Conservation (phyloP, 2,113 vertebrate genomes). For the Seriola dumerili region DNA sequence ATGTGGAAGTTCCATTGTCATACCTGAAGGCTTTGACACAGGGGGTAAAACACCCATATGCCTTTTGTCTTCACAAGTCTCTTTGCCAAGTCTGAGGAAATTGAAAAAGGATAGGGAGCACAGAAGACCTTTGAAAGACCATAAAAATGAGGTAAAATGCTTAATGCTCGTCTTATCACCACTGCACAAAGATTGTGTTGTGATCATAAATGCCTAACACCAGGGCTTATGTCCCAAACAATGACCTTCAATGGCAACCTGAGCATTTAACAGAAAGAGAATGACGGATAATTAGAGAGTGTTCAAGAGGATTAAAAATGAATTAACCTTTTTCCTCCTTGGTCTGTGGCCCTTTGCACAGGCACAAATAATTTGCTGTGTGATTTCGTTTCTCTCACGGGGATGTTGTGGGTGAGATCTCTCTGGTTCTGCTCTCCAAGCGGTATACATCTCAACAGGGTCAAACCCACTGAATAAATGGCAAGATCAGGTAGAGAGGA, state of each 20-base stretch:
- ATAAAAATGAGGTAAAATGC: not conserved
- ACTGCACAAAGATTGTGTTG: not conserved
- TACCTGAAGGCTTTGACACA: constrained; percentile 2
- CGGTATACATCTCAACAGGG: constrained; percentile 13
- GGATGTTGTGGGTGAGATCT: not conserved
- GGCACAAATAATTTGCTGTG: constrained; percentile 34
- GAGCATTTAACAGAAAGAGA: not conserved
- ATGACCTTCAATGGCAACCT: not conserved
- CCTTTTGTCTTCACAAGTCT: constrained; percentile 13
- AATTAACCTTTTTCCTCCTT: constrained; percentile 38
- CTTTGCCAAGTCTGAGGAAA: constrained; percentile 40
- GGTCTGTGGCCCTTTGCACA: constrained; percentile 27
- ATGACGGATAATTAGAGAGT: not conserved
- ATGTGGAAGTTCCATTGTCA: not conserved
- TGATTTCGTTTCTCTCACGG: not conserved
- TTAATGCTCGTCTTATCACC: not conserved
- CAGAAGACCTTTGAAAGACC: not conserved
- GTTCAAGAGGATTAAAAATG: not conserved
- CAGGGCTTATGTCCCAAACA: not conserved
- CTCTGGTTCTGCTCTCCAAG: constrained; percentile 34
- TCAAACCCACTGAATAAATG: constrained; percentile 42
- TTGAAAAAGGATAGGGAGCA: not conserved
- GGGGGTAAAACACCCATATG: constrained; percentile 2
- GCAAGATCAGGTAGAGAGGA: not conserved
- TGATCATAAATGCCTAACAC: not conserved